A percentile compares a stretch with the other conserved stretches of the same genome.
Conservation (phyloP, 1,140 invertebrate species). For the Goniozus legneri region DNA sequence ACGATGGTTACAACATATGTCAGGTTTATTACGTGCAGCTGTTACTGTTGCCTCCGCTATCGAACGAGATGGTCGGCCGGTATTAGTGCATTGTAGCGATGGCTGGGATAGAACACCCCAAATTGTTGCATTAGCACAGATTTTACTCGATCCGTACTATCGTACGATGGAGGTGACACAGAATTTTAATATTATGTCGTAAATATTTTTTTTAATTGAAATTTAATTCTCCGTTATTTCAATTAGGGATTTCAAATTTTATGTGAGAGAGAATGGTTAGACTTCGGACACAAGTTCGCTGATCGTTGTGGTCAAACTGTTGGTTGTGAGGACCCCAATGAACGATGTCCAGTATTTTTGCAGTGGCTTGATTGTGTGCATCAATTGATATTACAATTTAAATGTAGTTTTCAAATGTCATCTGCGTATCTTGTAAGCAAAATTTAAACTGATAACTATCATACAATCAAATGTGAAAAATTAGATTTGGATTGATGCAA, state of each 20-base stretch:
- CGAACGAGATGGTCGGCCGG: slow-evolving; percentile 80
- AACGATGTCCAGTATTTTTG: slow-evolving; percentile 93
- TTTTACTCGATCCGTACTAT: slow-evolving; percentile 92
- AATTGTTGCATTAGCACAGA: slow-evolving; percentile 84
- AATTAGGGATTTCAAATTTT: slow-evolving; percentile 91
- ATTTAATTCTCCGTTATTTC: slow-evolving; percentile 29
- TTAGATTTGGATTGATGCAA: no score
- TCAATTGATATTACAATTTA: slow-evolving; percentile 86
- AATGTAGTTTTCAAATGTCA: slow-evolving; percentile 94
- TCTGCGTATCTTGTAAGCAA: slow-evolving; percentile 81
- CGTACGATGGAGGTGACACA: slow-evolving; percentile 76
- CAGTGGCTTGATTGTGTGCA: slow-evolving; percentile 97
- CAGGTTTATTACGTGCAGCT: slow-evolving; percentile 76
- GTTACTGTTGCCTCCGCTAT: slow-evolving; percentile 76
- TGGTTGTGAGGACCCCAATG: slow-evolving; percentile 81
- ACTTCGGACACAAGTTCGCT: slow-evolving; percentile 96
- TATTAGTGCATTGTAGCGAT: slow-evolving; percentile 94
- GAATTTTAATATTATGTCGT: neutral
- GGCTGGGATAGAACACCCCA: slow-evolving; percentile 97
- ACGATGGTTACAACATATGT: slow-evolving; percentile 87
- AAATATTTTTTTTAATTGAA: neutral
- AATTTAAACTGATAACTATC: no score
- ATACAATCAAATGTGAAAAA: no score
- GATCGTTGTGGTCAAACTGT: slow-evolving; percentile 88
- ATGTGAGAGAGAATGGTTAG: slow-evolving; percentile 92